Evolutionary conservation across 2,888 invertebrate species (phyloP).

Genomic region (Dyspetes luteomarginatus): DNA sequence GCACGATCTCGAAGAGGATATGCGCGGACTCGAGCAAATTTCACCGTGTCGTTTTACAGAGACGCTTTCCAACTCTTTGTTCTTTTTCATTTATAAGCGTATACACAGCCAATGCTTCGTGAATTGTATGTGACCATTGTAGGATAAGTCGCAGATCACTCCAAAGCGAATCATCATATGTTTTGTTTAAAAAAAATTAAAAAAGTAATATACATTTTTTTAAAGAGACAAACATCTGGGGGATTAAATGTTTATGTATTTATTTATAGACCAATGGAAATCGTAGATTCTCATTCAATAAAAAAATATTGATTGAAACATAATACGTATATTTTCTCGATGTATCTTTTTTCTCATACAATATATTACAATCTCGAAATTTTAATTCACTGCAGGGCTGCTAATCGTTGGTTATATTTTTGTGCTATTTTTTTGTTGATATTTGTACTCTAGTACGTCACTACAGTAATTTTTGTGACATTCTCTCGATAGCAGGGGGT

Average conservation of each 20-base stretch:
- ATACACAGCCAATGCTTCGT: not conserved
- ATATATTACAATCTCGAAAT: not conserved
- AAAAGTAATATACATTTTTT: too few species aligned
- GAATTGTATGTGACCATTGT: not conserved
- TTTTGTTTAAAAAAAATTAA: too few species aligned
- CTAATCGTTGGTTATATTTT: not conserved
- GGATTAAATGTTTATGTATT: too few species aligned
- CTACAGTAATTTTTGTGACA: not conserved
- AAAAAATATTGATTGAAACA: not conserved
- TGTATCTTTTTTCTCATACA: not conserved
- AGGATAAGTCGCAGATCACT: too few species aligned
- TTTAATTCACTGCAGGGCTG: not conserved
- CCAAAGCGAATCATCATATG: too few species aligned
- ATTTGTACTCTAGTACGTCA: not conserved
- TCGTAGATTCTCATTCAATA: too few species aligned
- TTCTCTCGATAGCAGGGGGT: conserved; percentile 13
- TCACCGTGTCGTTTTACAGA: conserved; percentile 17
- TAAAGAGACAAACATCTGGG: too few species aligned
- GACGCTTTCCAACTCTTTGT: conserved; percentile 4
- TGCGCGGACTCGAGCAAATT: conserved; percentile 23
- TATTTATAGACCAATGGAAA: too few species aligned
- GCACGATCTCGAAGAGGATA: conserved; percentile 68
- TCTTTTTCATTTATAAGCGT: not conserved
- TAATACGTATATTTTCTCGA: not conserved
- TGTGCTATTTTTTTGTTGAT: not conserved